Base-by-base conservation (phyloP, 2,797 vertebrate species). In the Selene dorsalis region DNA sequence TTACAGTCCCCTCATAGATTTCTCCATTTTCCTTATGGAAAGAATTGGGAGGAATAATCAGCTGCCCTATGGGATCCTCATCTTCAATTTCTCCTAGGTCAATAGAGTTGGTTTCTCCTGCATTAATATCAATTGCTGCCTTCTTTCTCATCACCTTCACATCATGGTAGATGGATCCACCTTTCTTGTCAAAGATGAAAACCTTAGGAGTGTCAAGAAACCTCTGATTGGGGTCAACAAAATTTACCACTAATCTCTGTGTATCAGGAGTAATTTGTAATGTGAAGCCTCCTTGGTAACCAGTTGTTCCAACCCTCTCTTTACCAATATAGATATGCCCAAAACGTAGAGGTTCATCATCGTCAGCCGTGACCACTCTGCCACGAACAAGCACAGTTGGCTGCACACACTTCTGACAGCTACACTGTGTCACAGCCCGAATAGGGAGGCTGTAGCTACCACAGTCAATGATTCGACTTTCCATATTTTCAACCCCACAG, bases 261-360 rank as follows among this genome's bases (percentile, higher is more conserved):
- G 95, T 95, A 75, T 94, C 95, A 0, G 93, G 93, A 0, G 94
- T 92, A 59, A 97, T 95, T 83, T 98, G 95, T 6, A 99, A 89
- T 18, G 96, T 97, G 91, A 99, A 99, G 28, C 96, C 96, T 4
- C 98, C 98, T 84, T 96, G 95, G 93, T 96, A 98, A 48, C 97
- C 96, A 0, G 97, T 98, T 79, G 96, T 97, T 48, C 98, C 97
- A 0, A 96, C 93, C 63, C 96, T 94, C 73, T 95, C 95, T 41
- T 92, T 95, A 0, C 96, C 96, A 41, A 97, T 93, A 62, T 96
- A 96, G 84, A 99, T 97, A 78, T 96, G 93, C 17, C 97, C 97
- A 28, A 99, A 99, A 67, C 96, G 94, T 80, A 99, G 87, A 8
- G 98, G 97, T 76, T 98, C 96, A 0, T 92, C 73, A 0, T 95